Evolutionary conservation across 1,140 invertebrate genomes (phyloP).

Genomic region (Orussus abietinus): DNA sequence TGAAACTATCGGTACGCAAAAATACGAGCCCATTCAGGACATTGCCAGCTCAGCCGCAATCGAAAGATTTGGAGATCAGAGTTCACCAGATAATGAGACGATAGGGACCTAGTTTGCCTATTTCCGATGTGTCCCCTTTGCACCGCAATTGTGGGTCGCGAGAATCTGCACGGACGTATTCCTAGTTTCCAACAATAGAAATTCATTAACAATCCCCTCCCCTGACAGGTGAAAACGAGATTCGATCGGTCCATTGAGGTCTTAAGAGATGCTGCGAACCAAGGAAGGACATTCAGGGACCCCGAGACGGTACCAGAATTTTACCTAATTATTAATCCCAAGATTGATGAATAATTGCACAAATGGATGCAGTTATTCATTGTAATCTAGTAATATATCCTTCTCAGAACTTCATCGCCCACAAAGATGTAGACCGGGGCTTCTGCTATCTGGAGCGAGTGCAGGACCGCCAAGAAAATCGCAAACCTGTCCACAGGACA

Average conservation of each 20-base stretch:
- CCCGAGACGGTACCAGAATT: slow-evolving; percentile 28
- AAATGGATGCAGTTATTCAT: slow-evolving; percentile 6
- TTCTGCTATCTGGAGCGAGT: slow-evolving; percentile 41
- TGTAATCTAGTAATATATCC: background rate
- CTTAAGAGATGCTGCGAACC: background rate
- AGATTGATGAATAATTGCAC: background rate
- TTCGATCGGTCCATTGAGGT: slow-evolving; percentile 32
- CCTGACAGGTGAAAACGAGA: slow-evolving; percentile 35
- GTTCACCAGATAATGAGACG: slow-evolving; percentile 31
- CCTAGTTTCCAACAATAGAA: no score
- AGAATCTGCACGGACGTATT: no score
- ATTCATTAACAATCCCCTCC: no score
- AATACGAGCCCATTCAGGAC: no score
- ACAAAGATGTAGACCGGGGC: slow-evolving; percentile 28
- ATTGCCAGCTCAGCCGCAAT: no score
- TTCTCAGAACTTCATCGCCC: slow-evolving; percentile 38
- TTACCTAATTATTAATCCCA: background rate
- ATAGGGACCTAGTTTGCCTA: slow-evolving; percentile 14
- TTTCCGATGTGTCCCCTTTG: slow-evolving; percentile 14
- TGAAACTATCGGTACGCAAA: no score
- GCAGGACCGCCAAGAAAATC: slow-evolving; percentile 1
- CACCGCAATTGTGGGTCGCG: background rate
- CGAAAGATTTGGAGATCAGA: slow-evolving; percentile 32
- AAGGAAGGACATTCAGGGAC: slow-evolving; percentile 30
- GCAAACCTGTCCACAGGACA: slow-evolving; percentile 1